Evolutionary conservation across 2,888 invertebrate species (phyloP), one percentile per base, ranked within the genome.

Genomic region (Lasioglossum villosulum): DNA sequence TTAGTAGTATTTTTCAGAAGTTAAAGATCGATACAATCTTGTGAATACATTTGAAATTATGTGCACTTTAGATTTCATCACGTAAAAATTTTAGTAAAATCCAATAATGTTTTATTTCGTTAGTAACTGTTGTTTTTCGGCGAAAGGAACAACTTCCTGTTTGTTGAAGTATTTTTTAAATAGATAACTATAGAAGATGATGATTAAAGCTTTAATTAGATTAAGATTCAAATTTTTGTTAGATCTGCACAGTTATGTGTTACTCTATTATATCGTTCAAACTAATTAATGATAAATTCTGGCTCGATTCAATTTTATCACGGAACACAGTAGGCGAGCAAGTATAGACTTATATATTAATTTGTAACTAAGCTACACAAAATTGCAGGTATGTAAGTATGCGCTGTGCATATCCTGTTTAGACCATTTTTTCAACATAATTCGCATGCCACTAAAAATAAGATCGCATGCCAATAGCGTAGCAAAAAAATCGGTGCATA

Each of bases 401-500:
- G 19, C 30, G 23, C 30, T 30, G 30, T 70, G 39, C 39, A 52
- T 39, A 34, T 82, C 39, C 66, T 23, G 59, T 42, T 75, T 42
- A 27, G 52, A 42, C 14, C 19, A 23, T 16, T 39, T 30, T 19
- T 37, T 42, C 6, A n/a, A 30, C 68, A 52, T 56, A 76, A 77
- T 71, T 78, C 56, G 34, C 30, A 70, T 59, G 16, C 39, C 30
- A 42, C 59, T 82, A 75, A 78, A 71, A 70, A 71, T 78, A 82
- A 34, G 34, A n/a, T 83, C 63, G 77, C 83, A 74, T 78, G 82
- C 19, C 39, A 59, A 16, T 30, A 39, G 76, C 45, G 52, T 68
- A 27, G 30, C 84, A 83, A 84, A 82, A 19, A 77, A 70, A 23
- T 52, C 52, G 34, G 14, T 73, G 75, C 75, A 76, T 76, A 59